Conservation (phyloP, 1,140 invertebrate species). For the Andrena cerasifolii region DNA sequence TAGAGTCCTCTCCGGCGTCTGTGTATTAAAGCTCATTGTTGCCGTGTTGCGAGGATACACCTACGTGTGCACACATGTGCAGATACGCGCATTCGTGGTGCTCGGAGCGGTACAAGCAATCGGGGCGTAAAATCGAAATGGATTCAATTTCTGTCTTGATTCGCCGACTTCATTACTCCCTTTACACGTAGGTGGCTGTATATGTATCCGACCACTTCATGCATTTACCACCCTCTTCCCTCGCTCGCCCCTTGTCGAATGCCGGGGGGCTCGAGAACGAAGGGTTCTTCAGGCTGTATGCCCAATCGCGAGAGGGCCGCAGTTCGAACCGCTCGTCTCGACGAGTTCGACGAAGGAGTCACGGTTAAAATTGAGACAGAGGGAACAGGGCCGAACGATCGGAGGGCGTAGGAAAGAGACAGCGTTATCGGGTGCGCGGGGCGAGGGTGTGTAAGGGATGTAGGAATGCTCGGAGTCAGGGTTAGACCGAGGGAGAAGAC, state of each 20-base stretch:
- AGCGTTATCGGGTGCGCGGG: conserved; percentile 9
- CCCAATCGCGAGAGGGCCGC: conserved; percentile 19
- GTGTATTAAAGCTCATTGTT: neutral
- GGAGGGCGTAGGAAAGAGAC: neutral
- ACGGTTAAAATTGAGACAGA: conserved; percentile 52
- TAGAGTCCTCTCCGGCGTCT: neutral
- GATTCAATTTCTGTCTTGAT: conserved; percentile 77
- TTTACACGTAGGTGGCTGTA: conserved; percentile 51
- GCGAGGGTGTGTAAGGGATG: too few species aligned
- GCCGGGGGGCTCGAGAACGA: neutral
- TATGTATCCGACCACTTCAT: conserved; percentile 48
- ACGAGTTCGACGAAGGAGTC: conserved; percentile 42
- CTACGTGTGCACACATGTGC: too few species aligned
- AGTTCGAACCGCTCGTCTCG: conserved; percentile 30
- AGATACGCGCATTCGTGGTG: neutral
- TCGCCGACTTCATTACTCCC: conserved; percentile 73
- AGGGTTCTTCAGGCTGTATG: conserved; percentile 41
- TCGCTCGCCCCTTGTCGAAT: neutral
- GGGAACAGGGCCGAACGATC: conserved; percentile 28
- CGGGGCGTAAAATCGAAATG: conserved; percentile 75
- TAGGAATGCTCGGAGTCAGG: conserved; percentile 44
- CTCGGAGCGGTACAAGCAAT: conserved; percentile 58
- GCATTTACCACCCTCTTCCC: conserved; percentile 38
- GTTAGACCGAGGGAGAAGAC: conserved; percentile 44
- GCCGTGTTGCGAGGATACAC: neutral